Evolutionary conservation across 2,888 invertebrate species (phyloP).

Genomic region (Spilarctia lutea): DNA sequence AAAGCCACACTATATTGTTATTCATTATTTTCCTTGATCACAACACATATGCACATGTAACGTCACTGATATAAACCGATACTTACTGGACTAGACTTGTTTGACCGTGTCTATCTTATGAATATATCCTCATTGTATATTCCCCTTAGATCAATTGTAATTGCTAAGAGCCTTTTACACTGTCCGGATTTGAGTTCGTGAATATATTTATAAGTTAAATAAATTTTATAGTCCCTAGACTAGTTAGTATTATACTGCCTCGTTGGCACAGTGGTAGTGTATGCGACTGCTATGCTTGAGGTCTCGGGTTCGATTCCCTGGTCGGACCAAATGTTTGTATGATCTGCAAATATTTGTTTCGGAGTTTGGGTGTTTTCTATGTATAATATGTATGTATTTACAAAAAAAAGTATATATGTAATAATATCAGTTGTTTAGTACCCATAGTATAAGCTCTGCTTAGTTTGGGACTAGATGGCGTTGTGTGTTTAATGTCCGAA

Average conservation of each 20-base stretch:
- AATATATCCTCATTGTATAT: slow-evolving; percentile 38
- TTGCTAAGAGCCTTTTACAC: slow-evolving; percentile 17
- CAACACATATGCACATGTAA: not conserved
- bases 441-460: too few relatives aligned
- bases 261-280: too few relatives aligned
- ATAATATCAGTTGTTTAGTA: too few relatives aligned
- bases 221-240: not conserved
- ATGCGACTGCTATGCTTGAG: too few relatives aligned
- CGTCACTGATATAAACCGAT: slow-evolving; percentile 5
- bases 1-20: slow-evolving; percentile 7
- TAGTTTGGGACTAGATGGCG: too few relatives aligned
- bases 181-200: not conserved
- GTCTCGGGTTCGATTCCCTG: too few relatives aligned
- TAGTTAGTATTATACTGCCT: not conserved
- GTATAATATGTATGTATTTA: too few relatives aligned
- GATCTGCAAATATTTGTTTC: too few relatives aligned
- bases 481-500: too few relatives aligned
- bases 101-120: slow-evolving; percentile 33
- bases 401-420: too few relatives aligned
- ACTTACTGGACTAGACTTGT: slow-evolving; percentile 6
- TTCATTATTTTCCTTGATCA: not conserved
- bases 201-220: not conserved
- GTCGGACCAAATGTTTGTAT: too few relatives aligned
- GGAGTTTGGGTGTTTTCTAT: too few relatives aligned
- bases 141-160: slow-evolving; percentile 18